These are phyloP conservation scores for Passer domesticus DNA, from an alignment of 2,113 vertebrate species.

Conservation along the genomic window DNA sequence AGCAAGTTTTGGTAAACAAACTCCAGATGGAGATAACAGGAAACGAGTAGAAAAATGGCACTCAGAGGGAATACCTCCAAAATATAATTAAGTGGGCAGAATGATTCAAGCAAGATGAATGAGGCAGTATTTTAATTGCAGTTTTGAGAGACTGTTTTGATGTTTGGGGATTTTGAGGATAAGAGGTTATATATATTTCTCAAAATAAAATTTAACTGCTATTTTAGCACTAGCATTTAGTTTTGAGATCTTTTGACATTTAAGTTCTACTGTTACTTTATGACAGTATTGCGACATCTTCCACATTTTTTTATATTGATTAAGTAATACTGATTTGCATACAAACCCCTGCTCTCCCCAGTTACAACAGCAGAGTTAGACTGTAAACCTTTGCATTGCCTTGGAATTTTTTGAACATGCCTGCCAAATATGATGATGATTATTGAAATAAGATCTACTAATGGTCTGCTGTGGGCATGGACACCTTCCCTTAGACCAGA, in stretches of 20 bases:
- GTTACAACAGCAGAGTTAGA: not conserved
- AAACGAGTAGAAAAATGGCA: not conserved
- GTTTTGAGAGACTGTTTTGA: not conserved
- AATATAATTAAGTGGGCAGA: not conserved
- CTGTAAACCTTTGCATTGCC: fast-evolving
- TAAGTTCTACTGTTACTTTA: not conserved
- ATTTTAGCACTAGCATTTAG: not conserved
- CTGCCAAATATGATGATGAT: not conserved
- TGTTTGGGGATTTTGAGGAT: not conserved
- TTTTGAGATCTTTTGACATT: not conserved
- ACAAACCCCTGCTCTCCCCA: not conserved
- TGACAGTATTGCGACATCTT: not conserved
- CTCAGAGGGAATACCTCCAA: not conserved
- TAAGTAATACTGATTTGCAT: not conserved
- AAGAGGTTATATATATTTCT: not conserved
- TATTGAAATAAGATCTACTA: not conserved
- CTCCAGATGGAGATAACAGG: not conserved
- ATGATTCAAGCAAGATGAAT: not conserved
- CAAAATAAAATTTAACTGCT: not conserved
- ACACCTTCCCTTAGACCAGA: not conserved
- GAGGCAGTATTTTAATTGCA: not conserved
- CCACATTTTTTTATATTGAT: not conserved
- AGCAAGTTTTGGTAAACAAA: constrained; percentile 13
- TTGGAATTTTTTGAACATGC: not conserved
- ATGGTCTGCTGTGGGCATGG: too few species aligned